These are phyloP conservation scores for Cotesia vestalis DNA, from an alignment of 1,140 invertebrate species.

Conservation along the genomic window DNA sequence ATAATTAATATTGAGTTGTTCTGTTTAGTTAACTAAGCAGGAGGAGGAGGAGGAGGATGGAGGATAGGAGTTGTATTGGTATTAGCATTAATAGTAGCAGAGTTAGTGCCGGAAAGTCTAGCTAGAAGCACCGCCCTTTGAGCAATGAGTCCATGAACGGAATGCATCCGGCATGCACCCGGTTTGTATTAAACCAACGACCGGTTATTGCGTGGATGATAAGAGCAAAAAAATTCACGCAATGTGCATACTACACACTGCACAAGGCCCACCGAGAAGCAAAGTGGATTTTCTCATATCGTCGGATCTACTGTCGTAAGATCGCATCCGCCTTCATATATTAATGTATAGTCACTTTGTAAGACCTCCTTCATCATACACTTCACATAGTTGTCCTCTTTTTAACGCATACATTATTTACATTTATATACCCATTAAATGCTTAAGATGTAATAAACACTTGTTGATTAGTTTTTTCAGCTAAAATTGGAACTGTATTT, in stretches of 20 bases:
- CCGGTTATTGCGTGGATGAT: slow-evolving; percentile 39
- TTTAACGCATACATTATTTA: slow-evolving; percentile 13
- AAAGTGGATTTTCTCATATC: slow-evolving; percentile 27
- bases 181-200: slow-evolving; percentile 35
- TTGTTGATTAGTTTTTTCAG: not conserved
- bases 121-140: slow-evolving; percentile 21
- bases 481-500: too few relatives aligned
- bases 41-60: too few relatives aligned
- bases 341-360: not conserved
- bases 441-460: slow-evolving; percentile 4
- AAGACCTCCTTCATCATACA: not conserved
- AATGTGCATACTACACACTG: not conserved
- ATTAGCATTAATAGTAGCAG: too few relatives aligned
- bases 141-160: not conserved
- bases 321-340: slow-evolving; percentile 6
- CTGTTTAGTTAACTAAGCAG: too few relatives aligned
- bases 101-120: slow-evolving; percentile 36
- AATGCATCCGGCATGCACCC: slow-evolving; percentile 31
- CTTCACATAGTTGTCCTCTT: slow-evolving; percentile 6
- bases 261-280: slow-evolving; percentile 18
- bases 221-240: slow-evolving; percentile 21
- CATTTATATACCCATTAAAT: not conserved
- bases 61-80: too few relatives aligned
- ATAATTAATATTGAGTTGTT: too few relatives aligned
- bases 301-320: slow-evolving; percentile 4